These are phyloP conservation scores for Nibea albiflora DNA, from an alignment of 2,113 vertebrate genomes.

Conservation along the genomic window DNA sequence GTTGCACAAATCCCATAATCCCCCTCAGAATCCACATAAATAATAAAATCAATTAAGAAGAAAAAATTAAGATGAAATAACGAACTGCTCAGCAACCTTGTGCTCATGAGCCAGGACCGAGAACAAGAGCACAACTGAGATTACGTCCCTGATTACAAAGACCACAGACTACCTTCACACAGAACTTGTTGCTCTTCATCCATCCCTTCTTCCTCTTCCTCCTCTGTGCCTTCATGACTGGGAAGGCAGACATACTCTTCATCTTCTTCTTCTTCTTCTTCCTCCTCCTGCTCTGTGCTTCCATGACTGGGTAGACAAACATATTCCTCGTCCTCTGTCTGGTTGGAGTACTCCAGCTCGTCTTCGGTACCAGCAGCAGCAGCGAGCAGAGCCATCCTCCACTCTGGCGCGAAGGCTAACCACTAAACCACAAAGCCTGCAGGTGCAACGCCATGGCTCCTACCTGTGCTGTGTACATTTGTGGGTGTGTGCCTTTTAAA, in stretches of 20 bases:
- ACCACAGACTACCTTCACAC: conserved; percentile 68
- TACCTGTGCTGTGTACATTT: conserved; percentile 7
- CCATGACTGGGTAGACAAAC: conserved; percentile 38
- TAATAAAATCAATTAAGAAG: neutral
- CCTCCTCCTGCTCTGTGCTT: conserved; percentile 48
- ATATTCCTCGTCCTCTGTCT: conserved; percentile 54
- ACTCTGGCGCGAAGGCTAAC: conserved; percentile 15
- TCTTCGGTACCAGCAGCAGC: conserved; percentile 39
- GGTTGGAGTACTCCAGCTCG: conserved; percentile 37
- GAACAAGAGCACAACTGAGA: neutral
- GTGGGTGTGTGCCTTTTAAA: conserved; percentile 25
- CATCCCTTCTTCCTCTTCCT: conserved; percentile 56
- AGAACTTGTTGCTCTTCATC: conserved; percentile 73
- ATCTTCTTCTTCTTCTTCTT: conserved; percentile 42
- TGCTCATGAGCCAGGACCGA: neutral
- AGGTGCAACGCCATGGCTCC: conserved; percentile 48
- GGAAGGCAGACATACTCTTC: conserved; percentile 47
- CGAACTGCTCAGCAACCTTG: neutral
- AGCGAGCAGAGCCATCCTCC: conserved; percentile 64
- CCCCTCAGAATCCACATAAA: neutral
- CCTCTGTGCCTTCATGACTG: conserved; percentile 32
- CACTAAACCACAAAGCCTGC: conserved; percentile 23
- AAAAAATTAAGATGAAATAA: neutral
- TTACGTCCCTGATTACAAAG: neutral
- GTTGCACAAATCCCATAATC: neutral